Evolutionary conservation across 2,797 vertebrate species (phyloP), one percentile per base, ranked within the genome.

Genomic region (Pangasius macronema): DNA sequence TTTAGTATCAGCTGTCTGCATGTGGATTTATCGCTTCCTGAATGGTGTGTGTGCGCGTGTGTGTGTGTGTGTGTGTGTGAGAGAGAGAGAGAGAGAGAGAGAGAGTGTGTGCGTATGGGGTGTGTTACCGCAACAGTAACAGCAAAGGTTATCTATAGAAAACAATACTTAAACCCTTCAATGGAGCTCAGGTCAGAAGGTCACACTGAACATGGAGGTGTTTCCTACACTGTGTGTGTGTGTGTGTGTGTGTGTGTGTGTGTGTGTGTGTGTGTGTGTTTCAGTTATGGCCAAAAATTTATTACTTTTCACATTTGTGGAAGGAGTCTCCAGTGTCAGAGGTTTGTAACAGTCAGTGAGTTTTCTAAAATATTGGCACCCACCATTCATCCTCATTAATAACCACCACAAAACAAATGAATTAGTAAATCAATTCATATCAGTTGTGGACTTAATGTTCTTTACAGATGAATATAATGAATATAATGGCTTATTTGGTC

Each of bases 141-240:
- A 10, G 30, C 61, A 53, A 22, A 55, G 46, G 77, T 86, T 86
- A 86, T 86, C 65, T 72, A 59, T 86, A 42, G 53, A 72, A 59
- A 82, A 61, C 77, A 86, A 13, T 13, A 18, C 65, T 59, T 68
- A 82, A 61, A n/a, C 27, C 20, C 33, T 33, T 55, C n/a, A 61
- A 36, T 8, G 1, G 49, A 10, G 11, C 36, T 51, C n/a, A 53
- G 85, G 79, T 73, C 53, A 72, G 27, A 53, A 18, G 77, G 85
- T 59, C 77, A 72, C 22, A 42, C 1, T 63, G 30, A n/a, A 67
- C 61, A 79, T 46, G 2, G 30, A 67, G 46, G 51, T 27, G 33
- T 70, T 42, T 70, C 36, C 51, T 70, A 55, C 10, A 27, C 9
- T 0, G 11, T 61, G 46, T 77, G 73, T 51, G 73, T 51, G 49